Evolutionary conservation across 2,113 vertebrate genomes (phyloP), one percentile per base, ranked within the genome.

Genomic region (Martes martes): DNA sequence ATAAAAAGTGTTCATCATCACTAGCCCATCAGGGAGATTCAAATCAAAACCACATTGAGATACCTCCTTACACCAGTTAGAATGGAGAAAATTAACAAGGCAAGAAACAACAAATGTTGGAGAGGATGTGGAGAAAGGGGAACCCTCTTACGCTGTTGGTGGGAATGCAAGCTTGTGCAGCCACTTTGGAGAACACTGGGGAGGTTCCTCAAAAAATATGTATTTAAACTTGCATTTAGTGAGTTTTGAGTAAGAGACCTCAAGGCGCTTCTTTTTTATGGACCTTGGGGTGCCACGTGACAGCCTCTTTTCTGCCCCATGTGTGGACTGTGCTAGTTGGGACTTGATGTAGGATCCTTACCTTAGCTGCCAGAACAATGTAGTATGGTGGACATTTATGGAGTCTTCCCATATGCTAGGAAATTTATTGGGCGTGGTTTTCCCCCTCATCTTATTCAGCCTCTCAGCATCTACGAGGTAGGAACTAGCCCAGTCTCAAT

Each of bases 141-240:
- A 57, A 57, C 57, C 2, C 19, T 57, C 19, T 21, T 23, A 21
- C 19, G 23, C 57, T 23, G 21, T 57, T 57, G 57, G 57, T 57
- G 57, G 21, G 57, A 57, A 23, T 57, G 57, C 57, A 57, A 21
- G 57, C 7, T 57, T 3, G 19, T 8, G 21, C 57, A 9, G 19
- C 57, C 19, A 21, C 57, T 57, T 57, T 57, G 57, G 57, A 57
- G 57, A 57, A 57, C 21, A 57, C 19, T 21, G 57, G 19, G 57
- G 21, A 57, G 21, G 57, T 57, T 57, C 57, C 21, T 57, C 57
- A 57, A 57, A 57, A 92, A 96, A 84, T 42, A 23, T 15, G 47
- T 92, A 84, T 81, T 87, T 65, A 82, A 97, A 87, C 8, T 94
- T 52, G 6, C 47, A 39, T 73, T 96, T 90, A 84, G 26, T 96